Evolutionary conservation across 2,888 invertebrate species (phyloP).

Genomic region (Tiliacea aurago): DNA sequence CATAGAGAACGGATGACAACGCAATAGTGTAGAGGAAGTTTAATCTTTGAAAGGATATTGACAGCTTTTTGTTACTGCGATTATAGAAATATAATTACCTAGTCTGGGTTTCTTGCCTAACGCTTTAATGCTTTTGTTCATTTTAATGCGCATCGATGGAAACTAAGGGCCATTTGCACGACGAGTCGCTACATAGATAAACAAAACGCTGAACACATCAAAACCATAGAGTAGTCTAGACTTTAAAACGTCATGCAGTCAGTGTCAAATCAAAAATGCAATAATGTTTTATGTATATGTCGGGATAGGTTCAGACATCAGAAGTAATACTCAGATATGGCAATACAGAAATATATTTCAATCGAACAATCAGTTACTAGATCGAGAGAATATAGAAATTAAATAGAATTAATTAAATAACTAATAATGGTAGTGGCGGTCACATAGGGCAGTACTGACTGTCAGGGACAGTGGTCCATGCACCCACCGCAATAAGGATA

Average conservation of each 20-base stretch:
- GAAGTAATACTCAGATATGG: no score
- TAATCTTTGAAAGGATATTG: conserved; percentile 57
- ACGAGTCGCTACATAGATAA: not conserved
- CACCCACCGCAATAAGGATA: no score
- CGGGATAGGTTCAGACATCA: no score
- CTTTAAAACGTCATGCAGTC: not conserved
- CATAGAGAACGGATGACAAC: conserved; percentile 44
- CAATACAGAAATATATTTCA: no score
- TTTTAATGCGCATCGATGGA: not conserved
- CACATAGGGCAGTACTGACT: no score
- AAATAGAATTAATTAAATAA: no score
- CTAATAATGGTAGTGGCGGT: no score
- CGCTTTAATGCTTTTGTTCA: conserved; percentile 4
- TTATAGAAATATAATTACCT: not conserved
- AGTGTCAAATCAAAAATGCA: conserved; percentile 11
- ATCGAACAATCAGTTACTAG: no score
- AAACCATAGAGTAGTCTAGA: not conserved
- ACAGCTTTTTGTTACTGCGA: conserved; percentile 29
- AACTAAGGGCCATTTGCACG: not conserved
- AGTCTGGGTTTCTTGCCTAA: not conserved
- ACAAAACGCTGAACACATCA: not conserved
- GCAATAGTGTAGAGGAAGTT: conserved; percentile 58
- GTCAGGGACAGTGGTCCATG: no score
- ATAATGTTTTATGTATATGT: no score
- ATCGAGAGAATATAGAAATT: no score